Percentiles rank a stretch among this genome's conserved stretches.
phyloP scores from a whole-genome alignment of 1,140 invertebrate species.

The Propsilocerus akamusi region DNA sequence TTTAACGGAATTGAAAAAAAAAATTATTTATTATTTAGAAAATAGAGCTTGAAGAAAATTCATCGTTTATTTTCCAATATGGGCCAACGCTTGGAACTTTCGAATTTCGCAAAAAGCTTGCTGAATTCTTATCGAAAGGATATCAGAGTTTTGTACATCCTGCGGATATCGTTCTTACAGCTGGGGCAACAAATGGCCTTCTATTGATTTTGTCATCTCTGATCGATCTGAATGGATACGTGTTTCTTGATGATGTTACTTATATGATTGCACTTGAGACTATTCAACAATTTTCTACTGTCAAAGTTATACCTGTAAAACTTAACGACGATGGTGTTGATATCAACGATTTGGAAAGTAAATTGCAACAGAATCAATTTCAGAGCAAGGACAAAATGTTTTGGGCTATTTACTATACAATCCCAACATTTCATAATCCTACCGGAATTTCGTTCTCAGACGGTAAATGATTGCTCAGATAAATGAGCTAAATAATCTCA shows the following conservation, averaged over 20 bases:
- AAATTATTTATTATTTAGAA: no score
- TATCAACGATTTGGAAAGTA: slow-evolving; percentile 24
- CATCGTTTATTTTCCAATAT: slow-evolving; percentile 34
- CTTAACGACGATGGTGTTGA: slow-evolving; percentile 32
- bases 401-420: slow-evolving; percentile 39
- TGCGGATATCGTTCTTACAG: slow-evolving; percentile 38
- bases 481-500: not conserved
- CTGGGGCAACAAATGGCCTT: slow-evolving; percentile 41
- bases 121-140: slow-evolving; percentile 26
- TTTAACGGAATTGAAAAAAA: no score
- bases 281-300: slow-evolving; percentile 32
- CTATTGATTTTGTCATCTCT: slow-evolving; percentile 34
- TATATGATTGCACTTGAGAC: slow-evolving; percentile 42
- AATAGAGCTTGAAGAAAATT: slow-evolving; percentile 20
- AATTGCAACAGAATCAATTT: slow-evolving; percentile 13
- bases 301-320: slow-evolving; percentile 35
- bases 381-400: slow-evolving; percentile 29
- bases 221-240: slow-evolving; percentile 31
- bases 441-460: slow-evolving; percentile 31
- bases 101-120: slow-evolving; percentile 29
- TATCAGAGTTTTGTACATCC: slow-evolving; percentile 26
- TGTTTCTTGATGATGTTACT: slow-evolving; percentile 48
- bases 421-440: slow-evolving; percentile 47
- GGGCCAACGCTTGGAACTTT: slow-evolving; percentile 28
- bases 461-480: slow-evolving; percentile 17